A percentile compares a stretch with the other conserved stretches of the same genome.
Conservation (phyloP, 2,888 invertebrate genomes). For the Cynaeus angustus region DNA sequence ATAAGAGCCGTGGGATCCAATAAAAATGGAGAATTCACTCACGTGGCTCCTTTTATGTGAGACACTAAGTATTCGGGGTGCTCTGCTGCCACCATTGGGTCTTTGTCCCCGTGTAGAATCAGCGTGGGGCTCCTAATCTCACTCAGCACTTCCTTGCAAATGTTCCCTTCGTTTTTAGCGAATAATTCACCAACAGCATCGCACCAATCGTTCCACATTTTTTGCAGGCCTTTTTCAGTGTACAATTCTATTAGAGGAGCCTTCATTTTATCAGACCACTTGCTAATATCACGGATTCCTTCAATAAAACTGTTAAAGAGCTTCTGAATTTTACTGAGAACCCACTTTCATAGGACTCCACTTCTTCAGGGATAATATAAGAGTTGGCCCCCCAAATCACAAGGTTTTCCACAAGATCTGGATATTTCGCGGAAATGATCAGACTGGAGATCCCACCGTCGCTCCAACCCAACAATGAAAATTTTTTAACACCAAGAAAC, state of each 20-base stretch:
- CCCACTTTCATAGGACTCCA: constrained; percentile 76
- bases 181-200: constrained; percentile 77
- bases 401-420: constrained; percentile 80
- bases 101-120: constrained; percentile 89
- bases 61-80: constrained; percentile 83
- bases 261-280: constrained; percentile 87
- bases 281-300: constrained; percentile 81
- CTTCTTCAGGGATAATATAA: constrained; percentile 81
- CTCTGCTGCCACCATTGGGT: constrained; percentile 82
- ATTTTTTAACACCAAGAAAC: constrained; percentile 78
- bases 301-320: constrained; percentile 35
- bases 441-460: constrained; percentile 89
- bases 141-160: constrained; percentile 79
- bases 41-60: constrained; percentile 81
- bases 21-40: constrained; percentile 58
- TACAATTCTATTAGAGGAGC: constrained; percentile 83
- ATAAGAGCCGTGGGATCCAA: no score
- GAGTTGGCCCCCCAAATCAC: constrained; percentile 87
- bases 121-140: constrained; percentile 84
- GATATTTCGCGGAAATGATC: constrained; percentile 83
- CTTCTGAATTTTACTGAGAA: background rate
- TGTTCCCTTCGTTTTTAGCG: constrained; percentile 79
- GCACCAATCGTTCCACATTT: constrained; percentile 83
- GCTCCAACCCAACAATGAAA: constrained; percentile 91
- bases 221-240: constrained; percentile 80